phyloP scores from a whole-genome alignment of 92 coral and sea anemone genomes.

The Desmophyllum pertusum region DNA sequence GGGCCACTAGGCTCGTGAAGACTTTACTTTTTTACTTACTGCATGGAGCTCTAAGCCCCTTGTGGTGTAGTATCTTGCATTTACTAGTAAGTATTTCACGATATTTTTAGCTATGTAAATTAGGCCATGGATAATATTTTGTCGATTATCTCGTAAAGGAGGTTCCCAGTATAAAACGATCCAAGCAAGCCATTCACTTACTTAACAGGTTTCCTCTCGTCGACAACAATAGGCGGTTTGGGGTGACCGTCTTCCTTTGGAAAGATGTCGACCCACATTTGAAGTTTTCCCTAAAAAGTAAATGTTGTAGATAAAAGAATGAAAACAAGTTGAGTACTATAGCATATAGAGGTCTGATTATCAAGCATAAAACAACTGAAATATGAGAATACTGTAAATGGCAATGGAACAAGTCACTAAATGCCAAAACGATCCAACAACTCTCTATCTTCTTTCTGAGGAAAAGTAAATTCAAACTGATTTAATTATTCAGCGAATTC shows the following conservation, averaged over 20 bases:
- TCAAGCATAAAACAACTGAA: neutral
- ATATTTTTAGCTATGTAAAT: too few species aligned
- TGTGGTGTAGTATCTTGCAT: neutral
- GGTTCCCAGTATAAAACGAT: neutral
- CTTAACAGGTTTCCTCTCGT: constrained; percentile 71
- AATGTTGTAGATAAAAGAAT: neutral
- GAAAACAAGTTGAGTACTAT: neutral
- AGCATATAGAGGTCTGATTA: neutral
- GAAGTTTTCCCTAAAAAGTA: constrained; percentile 61
- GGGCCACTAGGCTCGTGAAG: too few species aligned
- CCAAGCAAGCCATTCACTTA: constrained; percentile 29
- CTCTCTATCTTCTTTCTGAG: neutral
- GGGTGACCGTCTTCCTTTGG: constrained; percentile 72
- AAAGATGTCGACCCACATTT: constrained; percentile 92
- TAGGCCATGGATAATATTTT: neutral
- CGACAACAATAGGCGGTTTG: constrained; percentile 65
- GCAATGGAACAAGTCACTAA: neutral
- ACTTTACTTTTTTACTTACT: too few species aligned
- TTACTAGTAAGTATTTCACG: too few species aligned
- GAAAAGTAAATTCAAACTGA: neutral
- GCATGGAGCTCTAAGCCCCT: too few species aligned
- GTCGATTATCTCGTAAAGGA: neutral
- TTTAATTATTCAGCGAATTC: too few species aligned
- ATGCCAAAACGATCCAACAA: neutral
- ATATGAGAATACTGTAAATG: neutral